A percentile compares a stretch with the other conserved stretches of the same genome.
phyloP scores from a whole-genome alignment of 2,113 vertebrate genomes.

The Alectura lathami region DNA sequence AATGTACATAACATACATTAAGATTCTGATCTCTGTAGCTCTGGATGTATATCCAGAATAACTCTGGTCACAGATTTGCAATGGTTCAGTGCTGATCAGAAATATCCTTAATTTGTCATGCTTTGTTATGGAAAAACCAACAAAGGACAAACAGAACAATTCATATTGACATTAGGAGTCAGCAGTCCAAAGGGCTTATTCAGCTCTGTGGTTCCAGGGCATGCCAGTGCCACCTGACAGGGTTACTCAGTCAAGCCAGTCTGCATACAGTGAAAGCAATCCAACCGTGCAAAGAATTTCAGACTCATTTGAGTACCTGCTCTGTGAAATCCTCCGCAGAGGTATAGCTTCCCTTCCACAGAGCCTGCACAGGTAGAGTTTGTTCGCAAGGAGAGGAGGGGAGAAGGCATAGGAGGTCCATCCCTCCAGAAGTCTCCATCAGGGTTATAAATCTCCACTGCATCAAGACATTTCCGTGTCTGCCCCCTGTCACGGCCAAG shows the following conservation, averaged over 20 bases:
- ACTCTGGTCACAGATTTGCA: background rate
- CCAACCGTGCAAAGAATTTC: background rate
- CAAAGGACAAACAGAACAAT: background rate
- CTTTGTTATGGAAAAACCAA: background rate
- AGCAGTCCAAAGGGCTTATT: conserved; percentile 9
- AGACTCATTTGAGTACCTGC: conserved; percentile 82
- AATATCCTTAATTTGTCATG: background rate
- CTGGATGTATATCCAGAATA: background rate
- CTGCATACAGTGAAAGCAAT: background rate
- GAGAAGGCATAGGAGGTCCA: conserved; percentile 85
- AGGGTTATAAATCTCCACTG: conserved; percentile 92
- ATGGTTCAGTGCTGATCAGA: background rate
- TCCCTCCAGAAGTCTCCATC: conserved; percentile 92
- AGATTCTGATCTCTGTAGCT: background rate
- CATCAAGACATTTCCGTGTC: conserved; percentile 89
- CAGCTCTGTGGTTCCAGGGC: background rate
- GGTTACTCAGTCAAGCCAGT: background rate
- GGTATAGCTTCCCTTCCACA: conserved; percentile 90
- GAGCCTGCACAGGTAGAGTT: conserved; percentile 85
- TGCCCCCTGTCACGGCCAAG: conserved; percentile 89
- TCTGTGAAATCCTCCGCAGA: conserved; percentile 94
- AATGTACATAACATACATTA: background rate
- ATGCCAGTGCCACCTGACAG: background rate
- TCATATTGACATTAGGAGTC: conserved; percentile 25
- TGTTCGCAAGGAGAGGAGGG: conserved; percentile 87